Base-by-base conservation (phyloP, 2,113 vertebrate species). In the Gopherus evgoodei region DNA sequence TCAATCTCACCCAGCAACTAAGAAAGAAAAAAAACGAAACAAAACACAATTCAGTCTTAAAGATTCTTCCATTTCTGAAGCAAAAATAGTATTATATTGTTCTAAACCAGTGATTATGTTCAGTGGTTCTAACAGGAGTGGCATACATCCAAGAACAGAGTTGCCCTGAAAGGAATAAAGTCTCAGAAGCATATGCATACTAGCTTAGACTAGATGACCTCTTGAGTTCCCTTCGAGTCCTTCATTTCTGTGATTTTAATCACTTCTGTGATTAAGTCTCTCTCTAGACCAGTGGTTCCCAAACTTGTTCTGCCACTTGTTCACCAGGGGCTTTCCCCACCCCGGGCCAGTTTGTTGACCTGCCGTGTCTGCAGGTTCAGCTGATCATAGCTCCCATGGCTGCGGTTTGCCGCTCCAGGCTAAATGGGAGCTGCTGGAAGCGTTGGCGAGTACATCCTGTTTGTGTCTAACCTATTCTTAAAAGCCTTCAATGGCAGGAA, bases 1-100 rank as follows among this genome's bases (percentile, higher is more conserved):
- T 99, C 99, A 16, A 99, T 98, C 12, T 99, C 99, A 1, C 99
- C 99, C 27, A 99, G 96, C 76, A 99, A 97, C 99, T 99, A 90
- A 24, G 59, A 86, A 44, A 86, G 13, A 54, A 47, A 59, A 35
- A 14, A 44, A 65, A 11, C 14, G 72, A 81, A 42, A 42, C 42
- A 42, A 42, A 42, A 47, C 56, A 35, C 19, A 50, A 35, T 4
- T 44, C 59, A 81, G 76, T 44, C 84, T 87, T 49, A 89, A 47
- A 21, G 69, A 81, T 24, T 83, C n/a, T 84, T 38, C 10, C 0
- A 6, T 9, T 79, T 8, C 13, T 14, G 79, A 90, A 14, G 57
- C 6, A 53, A 79, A 38, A 86, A 27, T 31, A 87, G 69, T 49
- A 50, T 62, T 62, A 62, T 69, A n/a, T 69, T 69, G 8, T 69